phyloP scores from a whole-genome alignment of 2,888 invertebrate genomes.

The Acrocyrtus sp. region DNA sequence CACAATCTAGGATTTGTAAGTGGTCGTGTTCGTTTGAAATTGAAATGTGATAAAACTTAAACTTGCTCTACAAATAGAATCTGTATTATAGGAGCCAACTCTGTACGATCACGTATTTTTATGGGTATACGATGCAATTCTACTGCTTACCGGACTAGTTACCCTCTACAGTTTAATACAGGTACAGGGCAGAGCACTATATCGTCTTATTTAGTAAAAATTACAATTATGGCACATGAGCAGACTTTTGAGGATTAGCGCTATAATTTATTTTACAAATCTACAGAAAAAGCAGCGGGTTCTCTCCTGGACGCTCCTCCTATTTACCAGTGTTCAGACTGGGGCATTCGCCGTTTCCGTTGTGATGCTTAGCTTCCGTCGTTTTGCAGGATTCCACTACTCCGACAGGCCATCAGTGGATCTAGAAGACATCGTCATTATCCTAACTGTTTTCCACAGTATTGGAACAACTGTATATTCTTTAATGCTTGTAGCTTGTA shows the following conservation, averaged over 20 bases:
- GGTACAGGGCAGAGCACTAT: conserved; percentile 22
- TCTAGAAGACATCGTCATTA: conserved; percentile 21
- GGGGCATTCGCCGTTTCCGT: conserved; percentile 37
- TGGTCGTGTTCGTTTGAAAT: not conserved
- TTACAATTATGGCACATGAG: too few species aligned
- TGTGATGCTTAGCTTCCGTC: conserved; percentile 37
- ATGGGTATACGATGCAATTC: conserved; percentile 31
- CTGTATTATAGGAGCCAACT: conserved; percentile 13
- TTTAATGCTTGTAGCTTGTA: conserved; percentile 28
- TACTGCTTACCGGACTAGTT: conserved; percentile 30
- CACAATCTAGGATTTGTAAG: conserved; percentile 44
- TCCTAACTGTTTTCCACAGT: conserved; percentile 34
- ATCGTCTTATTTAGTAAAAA: too few species aligned
- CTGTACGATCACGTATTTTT: conserved; percentile 26
- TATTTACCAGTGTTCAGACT: conserved; percentile 38
- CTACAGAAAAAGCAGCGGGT: conserved; percentile 42
- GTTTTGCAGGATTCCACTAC: conserved; percentile 33
- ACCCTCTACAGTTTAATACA: conserved; percentile 29
- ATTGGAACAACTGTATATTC: conserved; percentile 39
- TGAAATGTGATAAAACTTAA: not conserved
- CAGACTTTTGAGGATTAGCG: too few species aligned
- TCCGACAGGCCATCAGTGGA: conserved; percentile 28
- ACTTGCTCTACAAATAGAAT: too few species aligned
- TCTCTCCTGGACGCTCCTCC: conserved; percentile 33
- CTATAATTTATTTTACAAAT: not conserved